These are phyloP conservation scores for Melieria picta DNA, from an alignment of 2,888 invertebrate genomes.

Conservation along the genomic window DNA sequence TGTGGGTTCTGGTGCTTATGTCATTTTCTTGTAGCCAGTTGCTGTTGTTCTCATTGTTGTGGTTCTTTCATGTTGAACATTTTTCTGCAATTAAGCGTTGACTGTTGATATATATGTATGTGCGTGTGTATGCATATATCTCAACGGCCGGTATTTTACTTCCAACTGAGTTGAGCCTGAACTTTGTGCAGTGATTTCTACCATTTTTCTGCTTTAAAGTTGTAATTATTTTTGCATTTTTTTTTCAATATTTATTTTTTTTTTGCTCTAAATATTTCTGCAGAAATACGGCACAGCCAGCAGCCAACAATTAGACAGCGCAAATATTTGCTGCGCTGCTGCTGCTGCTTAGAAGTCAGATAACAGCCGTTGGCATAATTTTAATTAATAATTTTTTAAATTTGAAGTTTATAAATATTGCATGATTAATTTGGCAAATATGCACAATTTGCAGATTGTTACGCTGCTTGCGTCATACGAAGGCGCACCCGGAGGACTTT, in stretches of 20 bases:
- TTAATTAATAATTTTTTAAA: no score
- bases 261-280: background rate
- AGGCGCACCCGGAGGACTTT: constrained; percentile 62
- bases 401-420: no score
- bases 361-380: no score
- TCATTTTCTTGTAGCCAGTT: background rate
- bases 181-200: constrained; percentile 14
- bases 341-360: background rate
- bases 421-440: no score
- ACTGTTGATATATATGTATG: background rate
- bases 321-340: constrained; percentile 9
- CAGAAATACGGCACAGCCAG: background rate
- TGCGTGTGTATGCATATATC: constrained; percentile 4
- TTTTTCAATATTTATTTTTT: background rate
- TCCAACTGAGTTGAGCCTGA: constrained; percentile 9
- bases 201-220: background rate
- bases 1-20: background rate
- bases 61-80: no score
- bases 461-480: constrained; percentile 58
- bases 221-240: background rate
- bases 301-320: no score
- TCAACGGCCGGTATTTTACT: constrained; percentile 7
- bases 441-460: constrained; percentile 57
- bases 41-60: no score
- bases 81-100: background rate